phyloP scores from a whole-genome alignment of 2,888 invertebrate genomes.

The Chromoteleia sp. region DNA sequence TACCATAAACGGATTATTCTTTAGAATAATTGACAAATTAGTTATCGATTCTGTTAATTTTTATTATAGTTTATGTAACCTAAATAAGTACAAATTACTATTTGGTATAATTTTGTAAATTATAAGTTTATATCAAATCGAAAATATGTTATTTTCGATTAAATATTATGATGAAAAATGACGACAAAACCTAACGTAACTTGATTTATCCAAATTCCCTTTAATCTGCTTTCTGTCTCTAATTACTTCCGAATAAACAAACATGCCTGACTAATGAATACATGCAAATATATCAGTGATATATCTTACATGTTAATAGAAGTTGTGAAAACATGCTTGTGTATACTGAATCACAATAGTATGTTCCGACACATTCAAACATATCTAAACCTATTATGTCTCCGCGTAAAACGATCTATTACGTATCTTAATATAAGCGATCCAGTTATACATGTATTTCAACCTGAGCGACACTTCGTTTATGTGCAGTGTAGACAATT shows the following conservation, averaged over 20 bases:
- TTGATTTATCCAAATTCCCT: too few species aligned
- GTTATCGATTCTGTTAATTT: too few species aligned
- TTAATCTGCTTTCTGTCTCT: too few species aligned
- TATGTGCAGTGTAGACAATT: conserved; percentile 11
- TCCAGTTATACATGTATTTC: background rate
- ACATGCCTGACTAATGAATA: background rate
- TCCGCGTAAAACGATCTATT: conserved; percentile 14
- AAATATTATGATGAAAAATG: too few species aligned
- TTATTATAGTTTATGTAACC: too few species aligned
- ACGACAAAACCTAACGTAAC: too few species aligned
- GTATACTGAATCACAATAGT: background rate
- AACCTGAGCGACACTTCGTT: background rate
- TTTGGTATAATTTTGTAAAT: too few species aligned
- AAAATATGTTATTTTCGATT: too few species aligned
- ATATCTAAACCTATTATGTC: conserved; percentile 22
- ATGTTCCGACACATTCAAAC: conserved; percentile 5
- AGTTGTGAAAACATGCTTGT: background rate
- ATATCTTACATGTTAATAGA: conserved; percentile 4
- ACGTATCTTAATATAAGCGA: conserved; percentile 13
- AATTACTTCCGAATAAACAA: conserved; percentile 1
- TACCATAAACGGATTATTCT: too few species aligned
- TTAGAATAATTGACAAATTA: too few species aligned
- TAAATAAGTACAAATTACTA: too few species aligned
- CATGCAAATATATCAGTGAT: background rate
- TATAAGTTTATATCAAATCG: too few species aligned